Evolutionary conservation across 2,888 invertebrate genomes (phyloP), one percentile per base, ranked within the genome.

Genomic region (Nomada ferruginata): DNA sequence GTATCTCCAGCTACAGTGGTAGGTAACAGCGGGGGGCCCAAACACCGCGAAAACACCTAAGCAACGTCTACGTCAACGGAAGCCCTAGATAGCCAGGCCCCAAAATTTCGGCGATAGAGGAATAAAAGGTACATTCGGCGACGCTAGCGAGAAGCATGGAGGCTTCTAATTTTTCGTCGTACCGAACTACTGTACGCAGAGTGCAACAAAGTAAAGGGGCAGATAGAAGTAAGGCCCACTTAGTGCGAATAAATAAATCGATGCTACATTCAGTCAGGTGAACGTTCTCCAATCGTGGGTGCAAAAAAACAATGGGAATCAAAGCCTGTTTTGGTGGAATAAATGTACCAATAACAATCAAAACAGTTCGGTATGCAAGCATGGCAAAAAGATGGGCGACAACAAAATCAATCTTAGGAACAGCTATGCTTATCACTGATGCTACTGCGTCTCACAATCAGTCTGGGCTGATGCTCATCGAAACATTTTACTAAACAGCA

Each of bases 1-100:
- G 89, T 91, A 92, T 89, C 90, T 91, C 91, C 89, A 92, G 89
- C 89, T 87, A 92, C 87, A 86, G 85, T 88, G 83, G 76, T 53
- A 68, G 96, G 96, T 93, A 96, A 95, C 89, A 97, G 94, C 83
- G 96, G 95, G 93, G 96, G 96, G 87, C 96, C 96, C 94, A 97
- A 95, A 91, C 96, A 36, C 7, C 7, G 36, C 96, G 94, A 97
- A 96, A 94, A 96, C 96, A 93, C 96, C 96, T 96, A 91, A 89
- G 90, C 91, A 91, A 91, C 86, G 89, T 84, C 88, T 91, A 90
- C 85, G 75, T 89, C 72, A 90, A 84, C 87, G 87, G 85, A 88
- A 85, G 80, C 85, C 73, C 76, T 75, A n/a, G 7, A 55, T 89
- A 83, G 83, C 80, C 65, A 55, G 78, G 26, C 26, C 26, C 26